Percentiles rank a stretch among this genome's conserved stretches.
Conservation (phyloP, 2,113 vertebrate species). For the Hucho hucho region DNA sequence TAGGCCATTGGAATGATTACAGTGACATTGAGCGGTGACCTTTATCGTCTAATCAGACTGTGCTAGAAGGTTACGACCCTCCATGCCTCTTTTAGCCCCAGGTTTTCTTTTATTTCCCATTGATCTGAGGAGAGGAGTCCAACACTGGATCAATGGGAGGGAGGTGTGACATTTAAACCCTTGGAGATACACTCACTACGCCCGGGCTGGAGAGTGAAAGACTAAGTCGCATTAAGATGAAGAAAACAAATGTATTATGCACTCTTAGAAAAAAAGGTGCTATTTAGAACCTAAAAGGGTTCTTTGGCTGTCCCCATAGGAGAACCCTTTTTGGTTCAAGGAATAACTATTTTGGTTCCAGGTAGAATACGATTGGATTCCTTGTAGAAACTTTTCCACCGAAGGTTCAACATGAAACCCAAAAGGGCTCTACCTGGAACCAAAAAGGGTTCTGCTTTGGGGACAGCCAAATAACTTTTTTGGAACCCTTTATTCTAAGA, state of each 20-base stretch:
- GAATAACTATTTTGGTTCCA: too few species aligned
- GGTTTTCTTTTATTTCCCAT: constrained; percentile 53
- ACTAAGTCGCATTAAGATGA: background rate
- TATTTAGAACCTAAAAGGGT: too few species aligned
- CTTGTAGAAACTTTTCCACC: too few species aligned
- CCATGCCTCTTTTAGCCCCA: constrained; percentile 45
- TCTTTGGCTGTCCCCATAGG: too few species aligned
- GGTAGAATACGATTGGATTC: too few species aligned
- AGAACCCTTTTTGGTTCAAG: too few species aligned
- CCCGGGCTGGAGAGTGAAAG: background rate
- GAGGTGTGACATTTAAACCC: constrained; percentile 55
- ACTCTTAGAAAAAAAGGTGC: background rate
- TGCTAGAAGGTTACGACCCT: constrained; percentile 79
- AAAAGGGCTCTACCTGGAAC: too few species aligned
- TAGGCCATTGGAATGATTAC: constrained; percentile 23
- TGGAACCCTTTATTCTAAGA: too few species aligned
- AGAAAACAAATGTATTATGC: background rate
- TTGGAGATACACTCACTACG: constrained; percentile 30
- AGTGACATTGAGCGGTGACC: constrained; percentile 66
- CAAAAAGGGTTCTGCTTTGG: too few species aligned
- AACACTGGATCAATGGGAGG: constrained; percentile 52
- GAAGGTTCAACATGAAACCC: too few species aligned
- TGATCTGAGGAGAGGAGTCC: constrained; percentile 40
- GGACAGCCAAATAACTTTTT: too few species aligned
- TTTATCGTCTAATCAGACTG: constrained; percentile 81